Base-by-base conservation (phyloP, 2,113 vertebrate species). In the Corydoras maculifer region DNA sequence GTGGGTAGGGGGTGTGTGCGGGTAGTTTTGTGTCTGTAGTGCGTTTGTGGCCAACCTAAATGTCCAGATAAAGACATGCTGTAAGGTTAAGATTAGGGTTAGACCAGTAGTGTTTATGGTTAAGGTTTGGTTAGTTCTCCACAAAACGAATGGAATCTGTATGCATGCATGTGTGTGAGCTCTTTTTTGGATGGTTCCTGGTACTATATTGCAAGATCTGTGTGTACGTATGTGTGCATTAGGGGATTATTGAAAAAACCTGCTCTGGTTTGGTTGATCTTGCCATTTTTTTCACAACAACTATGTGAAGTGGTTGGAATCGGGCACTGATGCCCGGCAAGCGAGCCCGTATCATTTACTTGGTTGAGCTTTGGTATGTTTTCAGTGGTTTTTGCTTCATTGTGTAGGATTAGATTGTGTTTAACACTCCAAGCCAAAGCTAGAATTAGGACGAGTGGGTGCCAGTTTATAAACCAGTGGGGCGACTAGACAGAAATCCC, bases 401-500 rank as follows among this genome's bases (percentile, higher is more conserved):
- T 73, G 75, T 32, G 8, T 15, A 13, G 32, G 68, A 76, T 79
- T 75, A 75, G 62, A 75, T 67, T 15, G 29, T 70, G 60, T 77
- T 77, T 77, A 74, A 80, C 65, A 75, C 78, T 83, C 64, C 68
- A 72, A 82, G 78, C 77, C 80, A 79, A 85, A 77, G 49, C 64
- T 67, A 62, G 55, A 74, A 74, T 70, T 32, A 67, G 31, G 64
- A 32, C 32, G 25, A 66, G 15, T 18, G 31, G 35, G 67, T 74
- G 83, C 80, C 82, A 83, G 84, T 86, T 84, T 75, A 61, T 84
- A 81, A 83, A 82, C 74, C 78, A 61, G 18, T 9, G 54, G 25
- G n/a, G 30, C n/a, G 49, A 67, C 57, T 32, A 53, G 58, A 75
- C 62, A 75, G 69, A 72, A 69, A 65, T 48, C 58, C 55, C 9